Conservation (phyloP, 2,888 invertebrate species). For the Penaeus monodon region DNA sequence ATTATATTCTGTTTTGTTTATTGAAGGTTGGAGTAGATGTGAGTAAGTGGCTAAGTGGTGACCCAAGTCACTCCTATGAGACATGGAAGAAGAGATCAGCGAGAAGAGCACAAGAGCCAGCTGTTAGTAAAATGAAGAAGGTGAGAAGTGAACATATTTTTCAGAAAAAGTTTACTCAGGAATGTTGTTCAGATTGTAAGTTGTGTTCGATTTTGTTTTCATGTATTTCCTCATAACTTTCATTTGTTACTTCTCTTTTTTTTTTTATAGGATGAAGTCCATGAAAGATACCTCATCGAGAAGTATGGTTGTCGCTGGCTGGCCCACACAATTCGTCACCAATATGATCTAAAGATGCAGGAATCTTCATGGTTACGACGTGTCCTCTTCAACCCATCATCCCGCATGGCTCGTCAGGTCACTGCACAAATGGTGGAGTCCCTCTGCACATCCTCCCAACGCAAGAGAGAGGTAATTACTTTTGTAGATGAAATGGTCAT, state of each 20-base stretch:
- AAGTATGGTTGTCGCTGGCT: conserved; percentile 83
- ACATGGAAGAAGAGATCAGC: conserved; percentile 77
- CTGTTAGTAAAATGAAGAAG: conserved; percentile 66
- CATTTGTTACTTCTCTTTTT: conserved; percentile 18
- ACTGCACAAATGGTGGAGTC: conserved; percentile 90
- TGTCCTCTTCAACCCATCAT: conserved; percentile 93
- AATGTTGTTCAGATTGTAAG: neutral
- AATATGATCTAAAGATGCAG: conserved; percentile 59
- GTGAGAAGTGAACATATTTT: conserved; percentile 26
- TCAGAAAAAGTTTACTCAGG: neutral
- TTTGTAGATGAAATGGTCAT: neutral
- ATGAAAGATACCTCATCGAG: conserved; percentile 77
- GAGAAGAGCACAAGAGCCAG: conserved; percentile 62
- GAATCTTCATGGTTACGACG: conserved; percentile 88
- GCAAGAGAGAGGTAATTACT: conserved; percentile 77
- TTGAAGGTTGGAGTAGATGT: conserved; percentile 75
- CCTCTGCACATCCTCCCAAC: conserved; percentile 75
- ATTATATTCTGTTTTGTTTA: neutral
- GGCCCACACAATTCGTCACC: conserved; percentile 67
- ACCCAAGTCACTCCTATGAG: conserved; percentile 78
- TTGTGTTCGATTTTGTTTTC: no score
- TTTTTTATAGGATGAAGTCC: conserved; percentile 68
- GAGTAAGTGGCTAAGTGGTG: conserved; percentile 81
- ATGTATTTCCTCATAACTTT: no score
- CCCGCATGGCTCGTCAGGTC: conserved; percentile 87